Evolutionary conservation across 2,113 vertebrate species (phyloP).

Genomic region (Rhagologus leucostigma): DNA sequence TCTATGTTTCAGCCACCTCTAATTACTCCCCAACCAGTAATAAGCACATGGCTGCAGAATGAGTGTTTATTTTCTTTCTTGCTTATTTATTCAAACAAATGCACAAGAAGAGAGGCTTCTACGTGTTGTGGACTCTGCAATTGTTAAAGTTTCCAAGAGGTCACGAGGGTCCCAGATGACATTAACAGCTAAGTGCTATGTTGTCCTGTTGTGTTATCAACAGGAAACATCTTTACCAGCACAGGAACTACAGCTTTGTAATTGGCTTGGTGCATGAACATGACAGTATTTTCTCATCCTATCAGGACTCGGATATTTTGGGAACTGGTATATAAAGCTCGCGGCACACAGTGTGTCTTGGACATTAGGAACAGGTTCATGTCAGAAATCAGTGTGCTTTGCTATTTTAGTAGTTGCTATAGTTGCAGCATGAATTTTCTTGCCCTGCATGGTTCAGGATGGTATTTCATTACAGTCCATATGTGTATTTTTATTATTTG

Average conservation of each 20-base stretch:
- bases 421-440: slow-evolving; percentile 23
- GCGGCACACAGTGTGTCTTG: slow-evolving; percentile 40
- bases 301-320: slow-evolving; percentile 88
- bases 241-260: slow-evolving; percentile 87
- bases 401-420: slow-evolving; percentile 60
- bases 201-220: slow-evolving; percentile 78
- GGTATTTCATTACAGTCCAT: not conserved
- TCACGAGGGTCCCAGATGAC: slow-evolving; percentile 80
- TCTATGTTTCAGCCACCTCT: not conserved
- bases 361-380: slow-evolving; percentile 45
- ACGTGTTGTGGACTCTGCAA: slow-evolving; percentile 27
- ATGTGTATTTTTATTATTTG: not conserved
- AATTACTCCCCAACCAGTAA: not conserved
- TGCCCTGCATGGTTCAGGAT: not conserved
- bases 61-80: not conserved
- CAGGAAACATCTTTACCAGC: slow-evolving; percentile 95
- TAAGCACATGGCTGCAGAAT: not conserved
- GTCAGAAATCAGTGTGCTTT: slow-evolving; percentile 29
- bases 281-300: slow-evolving; percentile 76
- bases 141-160: slow-evolving; percentile 65
- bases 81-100: slow-evolving; percentile 36
- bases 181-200: slow-evolving; percentile 47
- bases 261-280: slow-evolving; percentile 82
- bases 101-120: not conserved
- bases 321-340: slow-evolving; percentile 87